phyloP scores from a whole-genome alignment of 1,140 invertebrate species.

The Caerostris extrusa region DNA sequence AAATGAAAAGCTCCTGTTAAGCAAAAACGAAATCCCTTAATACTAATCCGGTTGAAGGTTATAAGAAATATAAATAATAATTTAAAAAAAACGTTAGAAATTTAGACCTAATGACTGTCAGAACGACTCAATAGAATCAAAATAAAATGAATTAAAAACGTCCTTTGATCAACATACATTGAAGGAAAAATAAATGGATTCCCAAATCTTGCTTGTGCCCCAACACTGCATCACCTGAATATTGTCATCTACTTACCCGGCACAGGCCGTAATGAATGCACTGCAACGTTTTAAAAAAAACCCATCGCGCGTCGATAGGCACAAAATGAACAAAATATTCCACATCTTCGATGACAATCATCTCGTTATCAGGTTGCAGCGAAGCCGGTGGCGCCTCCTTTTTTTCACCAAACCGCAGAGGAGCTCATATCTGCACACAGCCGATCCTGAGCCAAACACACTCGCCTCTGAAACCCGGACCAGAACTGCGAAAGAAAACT shows the following conservation, averaged over 20 bases:
- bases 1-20: no score
- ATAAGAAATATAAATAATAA: no score
- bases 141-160: no score
- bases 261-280: not conserved
- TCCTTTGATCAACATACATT: no score
- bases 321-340: not conserved
- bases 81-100: no score
- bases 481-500: not conserved
- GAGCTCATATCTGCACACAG: not conserved
- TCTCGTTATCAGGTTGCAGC: conserved; percentile 5
- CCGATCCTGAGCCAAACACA: not conserved
- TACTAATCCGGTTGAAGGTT: no score
- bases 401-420: not conserved
- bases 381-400: conserved; percentile 62
- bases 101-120: no score
- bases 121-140: no score
- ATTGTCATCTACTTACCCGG: not conserved
- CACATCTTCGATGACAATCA: not conserved
- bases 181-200: no score
- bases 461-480: conserved; percentile 21
- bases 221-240: not conserved
- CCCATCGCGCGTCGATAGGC: not conserved
- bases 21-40: no score
- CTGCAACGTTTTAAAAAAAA: not conserved
- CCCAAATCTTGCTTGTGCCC: not conserved